Evolutionary conservation across 2,797 vertebrate species (phyloP), one percentile per base, ranked within the genome.

Genomic region (Cossypha polioptera): DNA sequence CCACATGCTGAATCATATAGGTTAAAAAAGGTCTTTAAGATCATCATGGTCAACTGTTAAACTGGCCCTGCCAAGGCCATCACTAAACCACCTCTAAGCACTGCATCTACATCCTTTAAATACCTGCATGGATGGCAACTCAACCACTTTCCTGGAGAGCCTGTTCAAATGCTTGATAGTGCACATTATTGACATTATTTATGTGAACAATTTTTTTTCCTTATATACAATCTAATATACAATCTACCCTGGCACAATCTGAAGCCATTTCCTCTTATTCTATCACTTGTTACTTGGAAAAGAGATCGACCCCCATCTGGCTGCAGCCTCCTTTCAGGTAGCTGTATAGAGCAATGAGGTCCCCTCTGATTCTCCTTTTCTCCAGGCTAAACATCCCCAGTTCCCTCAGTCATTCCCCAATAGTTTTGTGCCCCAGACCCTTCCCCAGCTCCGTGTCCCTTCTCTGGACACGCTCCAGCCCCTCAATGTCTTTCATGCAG

Each of bases 271-370:
- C 11, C 0, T 0, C 29, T 61, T 54, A 18, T n/a, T 47, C 13
- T 33, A 13, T 54, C 9, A 22, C 9, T 31, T 31, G 29, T 47
- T 54, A 35, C 15, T 35, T 40, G 25, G 47, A 45, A 48, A 74
- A 54, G 10, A 54, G 15, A 19, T 18, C 0, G 0, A 47, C 3
- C 4, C 15, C 21, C 15, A 40, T 3, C 61, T 2, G 3, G 9
- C 21, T 67, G 9, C 21, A 18, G 0, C 3, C 7, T 59, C 20
- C 16, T 40, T 59, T 31, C 45, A 66, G 38, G 29, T 7, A 17
- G 7, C 7, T 38, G 28, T 21, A 25, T 29, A 40, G 11, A 22
- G 8, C 8, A 4, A 9, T 4, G 4, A 48, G 3, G 14, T 29
- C 4, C 5, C 3, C 5, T 2, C 5, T 2, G 9, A 50, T 3